Evolutionary conservation across 2,888 invertebrate genomes (phyloP), one percentile per base, ranked within the genome.

Genomic region (Eupithecia tripunctaria): DNA sequence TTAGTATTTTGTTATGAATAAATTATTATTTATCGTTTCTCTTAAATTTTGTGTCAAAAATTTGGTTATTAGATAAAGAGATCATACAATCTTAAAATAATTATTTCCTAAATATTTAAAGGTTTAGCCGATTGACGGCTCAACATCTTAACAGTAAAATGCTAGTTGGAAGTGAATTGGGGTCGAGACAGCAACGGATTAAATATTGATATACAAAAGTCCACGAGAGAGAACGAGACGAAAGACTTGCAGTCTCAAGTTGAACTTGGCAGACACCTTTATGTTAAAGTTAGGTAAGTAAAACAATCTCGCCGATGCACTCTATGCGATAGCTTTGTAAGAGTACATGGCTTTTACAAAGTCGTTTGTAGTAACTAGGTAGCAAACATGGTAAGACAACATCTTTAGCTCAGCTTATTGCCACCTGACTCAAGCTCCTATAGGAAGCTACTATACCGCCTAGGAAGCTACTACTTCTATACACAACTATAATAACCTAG

Each of bases 201-300:
- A 86, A 86, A 84, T 83, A 88, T 87, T 87, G 82, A 86, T 85
- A 86, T 85, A 85, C 82, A 72, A 81, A 77, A 77, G 70, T 69
- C 70, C 70, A 72, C 70, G 65, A 41, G 77, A 74, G 78, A 75
- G 78, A 80, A 80, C 75, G 84, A 82, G 78, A 77, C 75, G 73
- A 56, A 77, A 67, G 75, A 82, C 82, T 81, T 85, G 82, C 83
- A 87, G 88, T 88, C 87, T 89, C 84, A 87, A 76, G 82, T 80
- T 77, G 74, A 82, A 86, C 83, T 88, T 87, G 83, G 86, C 86
- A 87, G 85, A 86, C 85, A 85, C 83, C 84, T 84, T 80, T 78
- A 80, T 79, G 59, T 74, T 68, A 56, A 56, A 63, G 59, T 47
- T 74, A 72, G 14, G 63, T 36, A 63, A 63, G 41, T 18, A 63